These are phyloP conservation scores for Masticophis lateralis DNA, from an alignment of 2,797 vertebrate species.

Conservation along the genomic window DNA sequence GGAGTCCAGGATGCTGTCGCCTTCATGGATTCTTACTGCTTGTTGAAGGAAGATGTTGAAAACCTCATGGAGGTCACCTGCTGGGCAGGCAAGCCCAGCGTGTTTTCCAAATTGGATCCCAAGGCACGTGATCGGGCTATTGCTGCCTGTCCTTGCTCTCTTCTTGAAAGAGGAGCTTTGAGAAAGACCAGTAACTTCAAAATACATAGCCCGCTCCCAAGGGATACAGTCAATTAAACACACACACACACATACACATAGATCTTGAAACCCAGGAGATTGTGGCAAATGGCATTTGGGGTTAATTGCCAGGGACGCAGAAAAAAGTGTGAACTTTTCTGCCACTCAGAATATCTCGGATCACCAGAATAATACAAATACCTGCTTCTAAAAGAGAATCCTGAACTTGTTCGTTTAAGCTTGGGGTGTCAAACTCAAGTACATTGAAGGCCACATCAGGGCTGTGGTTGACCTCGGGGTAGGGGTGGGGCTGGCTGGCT, in stretches of 20 bases:
- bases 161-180: background rate
- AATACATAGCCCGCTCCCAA: background rate
- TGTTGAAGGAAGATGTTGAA: slow-evolving; percentile 94
- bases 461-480: too few species aligned
- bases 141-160: fast-evolving
- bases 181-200: background rate
- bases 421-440: too few species aligned
- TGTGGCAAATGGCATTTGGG: fast-evolving
- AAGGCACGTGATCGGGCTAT: slow-evolving; percentile 77
- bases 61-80: slow-evolving; percentile 91
- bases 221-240: background rate
- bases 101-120: slow-evolving; percentile 89
- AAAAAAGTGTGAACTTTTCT: background rate
- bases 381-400: background rate
- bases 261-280: background rate
- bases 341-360: background rate
- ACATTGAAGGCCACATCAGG: too few species aligned
- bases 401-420: background rate
- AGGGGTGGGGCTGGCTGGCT: too few species aligned
- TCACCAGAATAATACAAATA: background rate
- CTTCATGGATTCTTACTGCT: slow-evolving; percentile 88
- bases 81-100: slow-evolving; percentile 87
- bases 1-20: slow-evolving; percentile 80
- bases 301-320: background rate
- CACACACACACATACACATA: background rate